A percentile compares a stretch with the other conserved stretches of the same genome.
Conservation (phyloP, 2,113 vertebrate species). For the Thinocorus orbignyianus region DNA sequence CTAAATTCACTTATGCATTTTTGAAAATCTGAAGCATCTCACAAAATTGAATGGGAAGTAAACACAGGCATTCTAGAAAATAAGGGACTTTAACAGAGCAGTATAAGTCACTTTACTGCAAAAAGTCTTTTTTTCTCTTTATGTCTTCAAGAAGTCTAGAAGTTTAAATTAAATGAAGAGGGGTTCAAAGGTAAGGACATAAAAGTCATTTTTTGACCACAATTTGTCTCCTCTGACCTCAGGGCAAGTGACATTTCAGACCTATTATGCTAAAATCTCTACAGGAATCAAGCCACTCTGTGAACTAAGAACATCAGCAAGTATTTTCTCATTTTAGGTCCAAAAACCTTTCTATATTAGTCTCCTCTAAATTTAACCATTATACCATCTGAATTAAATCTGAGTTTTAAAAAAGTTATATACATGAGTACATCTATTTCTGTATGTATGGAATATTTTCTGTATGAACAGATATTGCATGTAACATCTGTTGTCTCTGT, state of each 20-base stretch:
- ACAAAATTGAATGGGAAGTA: neutral
- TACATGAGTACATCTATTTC: neutral
- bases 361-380: neutral
- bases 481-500: accelerated
- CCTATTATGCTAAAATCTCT: neutral
- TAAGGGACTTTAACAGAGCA: neutral
- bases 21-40: neutral
- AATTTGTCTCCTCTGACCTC: neutral
- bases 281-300: neutral
- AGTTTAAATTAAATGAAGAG: neutral
- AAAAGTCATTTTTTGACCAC: neutral
- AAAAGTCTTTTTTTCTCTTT: neutral
- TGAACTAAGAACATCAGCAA: neutral
- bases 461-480: neutral
- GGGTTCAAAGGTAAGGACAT: neutral
- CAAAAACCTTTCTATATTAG: neutral
- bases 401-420: neutral
- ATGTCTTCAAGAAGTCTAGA: neutral
- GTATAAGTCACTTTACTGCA: neutral
- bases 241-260: neutral
- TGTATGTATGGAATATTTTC: neutral
- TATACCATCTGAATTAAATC: neutral
- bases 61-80: neutral
- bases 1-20: neutral
- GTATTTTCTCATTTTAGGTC: neutral